A percentile compares a stretch with the other conserved stretches of the same genome.
Evolutionary conservation across 2,888 invertebrate species (phyloP).

Genomic region (Atethmia centrago): DNA sequence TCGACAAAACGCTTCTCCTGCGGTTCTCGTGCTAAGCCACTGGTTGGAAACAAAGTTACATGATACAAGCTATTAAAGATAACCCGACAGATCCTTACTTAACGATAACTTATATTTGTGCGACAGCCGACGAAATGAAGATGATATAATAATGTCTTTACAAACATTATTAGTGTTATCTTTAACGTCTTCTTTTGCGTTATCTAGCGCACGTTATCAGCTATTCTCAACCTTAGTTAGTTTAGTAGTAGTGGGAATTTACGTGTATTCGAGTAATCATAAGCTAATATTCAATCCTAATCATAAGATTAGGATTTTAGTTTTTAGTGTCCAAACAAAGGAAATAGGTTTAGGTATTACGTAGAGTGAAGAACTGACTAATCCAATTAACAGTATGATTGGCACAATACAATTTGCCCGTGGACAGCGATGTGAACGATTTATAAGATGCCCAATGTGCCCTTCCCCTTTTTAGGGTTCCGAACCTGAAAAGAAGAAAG

Average conservation of each 20-base stretch:
- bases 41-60: constrained; percentile 22
- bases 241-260: not conserved
- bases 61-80: not conserved
- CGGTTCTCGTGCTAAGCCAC: no score
- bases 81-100: constrained; percentile 31
- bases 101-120: constrained; percentile 28
- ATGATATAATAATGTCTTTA: constrained; percentile 21
- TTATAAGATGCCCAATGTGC: no score
- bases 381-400: no score
- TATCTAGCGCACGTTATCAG: constrained; percentile 28
- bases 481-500: no score
- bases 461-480: no score
- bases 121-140: not conserved
- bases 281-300: no score
- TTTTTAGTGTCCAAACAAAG: no score
- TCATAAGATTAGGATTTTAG: no score
- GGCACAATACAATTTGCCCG: no score
- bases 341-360: not conserved
- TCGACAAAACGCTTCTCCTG: no score
- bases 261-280: not conserved
- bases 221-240: constrained; percentile 22
- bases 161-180: constrained; percentile 34
- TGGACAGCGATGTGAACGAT: no score
- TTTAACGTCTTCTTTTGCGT: constrained; percentile 4
- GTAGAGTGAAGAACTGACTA: not conserved